A percentile compares a stretch with the other conserved stretches of the same genome.
Conservation (phyloP, 2,888 invertebrate species). For the Isotomurus palustris region DNA sequence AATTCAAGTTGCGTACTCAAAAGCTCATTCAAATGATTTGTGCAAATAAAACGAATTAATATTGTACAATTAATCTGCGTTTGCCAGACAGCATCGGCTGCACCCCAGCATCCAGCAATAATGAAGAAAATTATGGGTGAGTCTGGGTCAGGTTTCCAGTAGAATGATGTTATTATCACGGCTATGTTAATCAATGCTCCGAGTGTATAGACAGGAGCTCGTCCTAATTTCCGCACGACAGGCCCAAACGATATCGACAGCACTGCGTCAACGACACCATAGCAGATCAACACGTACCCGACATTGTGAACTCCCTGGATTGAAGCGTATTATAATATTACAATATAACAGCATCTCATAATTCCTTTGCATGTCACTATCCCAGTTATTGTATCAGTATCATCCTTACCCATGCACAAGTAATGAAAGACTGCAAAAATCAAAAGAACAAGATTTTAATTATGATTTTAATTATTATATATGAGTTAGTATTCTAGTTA, state of each 20-base stretch:
- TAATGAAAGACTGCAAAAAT: constrained; percentile 22
- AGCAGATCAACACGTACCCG: constrained; percentile 96
- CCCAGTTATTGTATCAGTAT: neutral
- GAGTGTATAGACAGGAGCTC: constrained; percentile 72
- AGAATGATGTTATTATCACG: constrained; percentile 71
- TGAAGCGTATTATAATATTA: constrained; percentile 54
- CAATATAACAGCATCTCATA: neutral
- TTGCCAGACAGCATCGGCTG: constrained; percentile 94
- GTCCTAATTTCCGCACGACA: constrained; percentile 84
- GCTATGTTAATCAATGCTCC: constrained; percentile 72
- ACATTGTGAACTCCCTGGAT: constrained; percentile 86
- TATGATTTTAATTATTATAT: constrained; percentile 2
- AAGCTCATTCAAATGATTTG: neutral
- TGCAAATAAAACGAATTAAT: neutral
- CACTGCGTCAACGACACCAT: constrained; percentile 87
- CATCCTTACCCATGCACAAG: constrained; percentile 23
- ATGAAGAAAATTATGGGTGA: constrained; percentile 77
- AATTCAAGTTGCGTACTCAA: constrained; percentile 8
- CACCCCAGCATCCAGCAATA: constrained; percentile 88
- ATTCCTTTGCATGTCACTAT: neutral
- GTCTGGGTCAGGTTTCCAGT: constrained; percentile 81
- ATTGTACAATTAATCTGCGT: constrained; percentile 86
- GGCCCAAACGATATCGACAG: constrained; percentile 88
- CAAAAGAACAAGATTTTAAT: neutral
- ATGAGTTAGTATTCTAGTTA: too few relatives aligned